Evolutionary conservation across 2,888 invertebrate species (phyloP).

Genomic region (Drosophila mayaguana): DNA sequence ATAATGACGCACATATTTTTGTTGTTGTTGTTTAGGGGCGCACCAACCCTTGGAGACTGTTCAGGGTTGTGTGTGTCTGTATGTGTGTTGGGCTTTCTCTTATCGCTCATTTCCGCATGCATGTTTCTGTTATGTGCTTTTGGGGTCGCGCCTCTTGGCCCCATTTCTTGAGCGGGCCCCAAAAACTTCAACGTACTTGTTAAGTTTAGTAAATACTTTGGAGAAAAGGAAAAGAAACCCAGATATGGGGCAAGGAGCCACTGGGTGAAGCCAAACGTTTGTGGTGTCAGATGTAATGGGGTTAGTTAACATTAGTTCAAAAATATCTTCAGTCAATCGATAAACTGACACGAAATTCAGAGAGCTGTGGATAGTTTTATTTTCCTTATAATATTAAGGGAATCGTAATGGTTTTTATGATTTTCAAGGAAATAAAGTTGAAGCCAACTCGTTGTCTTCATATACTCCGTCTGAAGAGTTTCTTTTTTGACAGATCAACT

Average conservation of each 20-base stretch:
- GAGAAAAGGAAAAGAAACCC: conserved; percentile 3
- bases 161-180: conserved; percentile 28
- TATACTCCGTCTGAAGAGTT: neutral
- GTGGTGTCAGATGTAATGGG: conserved; percentile 5
- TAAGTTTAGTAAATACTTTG: conserved; percentile 30
- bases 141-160: conserved; percentile 56
- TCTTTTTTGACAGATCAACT: neutral
- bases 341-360: neutral
- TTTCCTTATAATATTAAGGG: neutral
- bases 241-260: conserved; percentile 22
- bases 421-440: neutral
- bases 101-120: conserved; percentile 52
- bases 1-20: conserved; percentile 47
- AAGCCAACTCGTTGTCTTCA: neutral
- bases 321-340: neutral
- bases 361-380: too few species aligned
- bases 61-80: conserved; percentile 26
- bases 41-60: conserved; percentile 21
- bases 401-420: neutral
- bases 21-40: neutral
- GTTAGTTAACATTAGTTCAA: conserved; percentile 1
- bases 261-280: conserved; percentile 9
- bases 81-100: conserved; percentile 20
- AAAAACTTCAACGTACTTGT: conserved; percentile 43
- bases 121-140: conserved; percentile 34